Base-by-base conservation (phyloP, 2,797 vertebrate species). In the Scolopax bukidnonensis region DNA sequence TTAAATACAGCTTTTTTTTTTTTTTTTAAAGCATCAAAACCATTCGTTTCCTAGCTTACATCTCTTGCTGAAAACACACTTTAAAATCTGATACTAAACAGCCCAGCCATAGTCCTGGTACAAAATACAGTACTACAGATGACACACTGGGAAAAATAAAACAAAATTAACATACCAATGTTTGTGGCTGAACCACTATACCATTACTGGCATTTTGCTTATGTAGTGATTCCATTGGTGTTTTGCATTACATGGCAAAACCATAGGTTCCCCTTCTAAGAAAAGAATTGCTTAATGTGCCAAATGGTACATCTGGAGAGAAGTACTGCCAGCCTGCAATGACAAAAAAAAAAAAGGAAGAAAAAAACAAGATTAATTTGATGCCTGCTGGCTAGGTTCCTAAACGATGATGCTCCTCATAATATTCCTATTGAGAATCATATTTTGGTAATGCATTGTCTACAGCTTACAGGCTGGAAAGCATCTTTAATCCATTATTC, bases 131-230 rank as follows among this genome's bases (percentile, higher is more conserved):
- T 36, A 85, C 94, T 95, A 96, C 71, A 95, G 93, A 97, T 97
- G 96, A 97, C 95, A 97, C 91, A 95, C 94, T 93, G 94, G 95
- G 96, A 97, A 97, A 99, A 99, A 96, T 95, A 96, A 98, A 99
- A 98, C 98, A 98, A 98, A 98, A 98, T 98, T 98, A 98, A 98
- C 98, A 98, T 98, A 98, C 98, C 97, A 97, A 69, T 98, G 98
- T 98, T 98, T 99, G 98, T 98, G 98, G 98, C 98, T 97, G 98
- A 85, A 98, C 98, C 98, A 98, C 98, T 98, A 97, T 98, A 98
- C 98, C 98, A 98, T 98, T 98, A 98, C 98, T 98, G 98, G 98
- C 98, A 98, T 98, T 99, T 98, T 98, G 98, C 98, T 99, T 98
- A 98, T 98, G 98, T 98, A 98, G 98, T 98, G 98, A 99, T 99